Percentiles rank a stretch among this genome's conserved stretches.
phyloP scores from a whole-genome alignment of 2,113 vertebrate species.

The Oreochromis niloticus region DNA sequence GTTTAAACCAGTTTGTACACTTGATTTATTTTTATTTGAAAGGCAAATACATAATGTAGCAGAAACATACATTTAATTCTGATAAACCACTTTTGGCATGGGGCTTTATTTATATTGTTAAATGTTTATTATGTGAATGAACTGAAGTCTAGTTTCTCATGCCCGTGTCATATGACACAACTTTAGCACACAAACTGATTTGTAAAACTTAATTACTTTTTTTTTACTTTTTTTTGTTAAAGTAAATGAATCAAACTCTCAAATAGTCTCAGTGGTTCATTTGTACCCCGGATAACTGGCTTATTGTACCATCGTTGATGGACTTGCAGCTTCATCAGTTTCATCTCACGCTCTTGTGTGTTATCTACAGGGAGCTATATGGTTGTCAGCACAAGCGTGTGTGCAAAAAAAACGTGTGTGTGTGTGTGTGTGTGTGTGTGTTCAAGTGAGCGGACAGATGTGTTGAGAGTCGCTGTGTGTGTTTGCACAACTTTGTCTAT shows the following conservation, averaged over 20 bases:
- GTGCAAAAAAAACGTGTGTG: not conserved
- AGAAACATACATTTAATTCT: not conserved
- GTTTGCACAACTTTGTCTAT: not conserved
- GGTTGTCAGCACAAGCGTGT: not conserved
- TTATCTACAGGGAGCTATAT: not conserved
- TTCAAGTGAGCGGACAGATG: not conserved
- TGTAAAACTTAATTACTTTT: not conserved
- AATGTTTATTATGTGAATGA: not conserved
- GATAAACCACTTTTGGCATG: not conserved
- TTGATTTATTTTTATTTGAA: not conserved
- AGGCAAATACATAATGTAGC: not conserved
- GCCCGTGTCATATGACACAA: not conserved
- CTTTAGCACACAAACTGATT: not conserved
- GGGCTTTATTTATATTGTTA: not conserved
- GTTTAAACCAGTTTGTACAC: not conserved
- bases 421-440: not conserved
- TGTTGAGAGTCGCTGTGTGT: not conserved
- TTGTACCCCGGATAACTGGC: not conserved
- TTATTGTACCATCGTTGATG: not conserved
- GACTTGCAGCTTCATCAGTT: not conserved
- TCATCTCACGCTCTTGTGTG: not conserved
- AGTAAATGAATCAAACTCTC: not conserved
- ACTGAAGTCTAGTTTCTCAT: not conserved
- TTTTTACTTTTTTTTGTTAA: not conserved
- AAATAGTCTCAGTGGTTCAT: not conserved